Conservation (phyloP, 2,888 invertebrate species). For the Gari tellinella region DNA sequence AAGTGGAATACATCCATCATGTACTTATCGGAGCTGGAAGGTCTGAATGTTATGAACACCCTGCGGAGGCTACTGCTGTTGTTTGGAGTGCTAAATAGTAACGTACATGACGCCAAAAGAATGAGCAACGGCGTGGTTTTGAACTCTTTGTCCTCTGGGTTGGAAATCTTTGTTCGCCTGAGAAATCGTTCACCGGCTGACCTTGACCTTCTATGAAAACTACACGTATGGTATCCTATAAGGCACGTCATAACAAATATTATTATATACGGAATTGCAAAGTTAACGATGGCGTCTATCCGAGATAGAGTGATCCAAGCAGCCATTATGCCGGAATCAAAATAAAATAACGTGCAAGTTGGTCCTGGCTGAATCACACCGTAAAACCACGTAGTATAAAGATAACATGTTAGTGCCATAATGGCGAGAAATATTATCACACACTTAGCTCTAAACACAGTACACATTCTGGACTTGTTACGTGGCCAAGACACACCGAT, state of each 20-base stretch:
- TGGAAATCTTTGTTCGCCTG: slow-evolving; percentile 43
- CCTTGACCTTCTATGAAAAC: slow-evolving; percentile 63
- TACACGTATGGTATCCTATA: slow-evolving; percentile 65
- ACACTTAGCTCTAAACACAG: slow-evolving; percentile 77
- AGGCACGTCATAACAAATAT: slow-evolving; percentile 68
- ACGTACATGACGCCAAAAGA: slow-evolving; percentile 44
- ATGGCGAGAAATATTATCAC: slow-evolving; percentile 73
- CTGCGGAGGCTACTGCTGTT: slow-evolving; percentile 42
- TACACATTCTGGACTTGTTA: slow-evolving; percentile 74
- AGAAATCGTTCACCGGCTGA: slow-evolving; percentile 47
- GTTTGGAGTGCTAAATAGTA: slow-evolving; percentile 57
- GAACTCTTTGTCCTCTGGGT: slow-evolving; percentile 62
- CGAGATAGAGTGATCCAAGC: slow-evolving; percentile 61
- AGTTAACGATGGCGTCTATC: slow-evolving; percentile 71
- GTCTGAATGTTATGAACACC: slow-evolving; percentile 11
- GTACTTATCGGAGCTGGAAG: slow-evolving; percentile 11
- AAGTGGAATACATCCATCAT: slow-evolving; percentile 44
- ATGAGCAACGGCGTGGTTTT: slow-evolving; percentile 65
- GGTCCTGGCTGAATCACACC: slow-evolving; percentile 46
- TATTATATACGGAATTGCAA: slow-evolving; percentile 66
- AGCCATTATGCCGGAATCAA: slow-evolving; percentile 20
- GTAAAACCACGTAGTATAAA: slow-evolving; percentile 75
- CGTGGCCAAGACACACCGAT: slow-evolving; percentile 74
- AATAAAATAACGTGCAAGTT: slow-evolving; percentile 27
- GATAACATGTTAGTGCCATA: slow-evolving; percentile 72